Percentiles rank a stretch among this genome's conserved stretches.
These are phyloP conservation scores for Alaudala cheleensis DNA, from an alignment of 2,113 vertebrate species.

Conservation along the genomic window DNA sequence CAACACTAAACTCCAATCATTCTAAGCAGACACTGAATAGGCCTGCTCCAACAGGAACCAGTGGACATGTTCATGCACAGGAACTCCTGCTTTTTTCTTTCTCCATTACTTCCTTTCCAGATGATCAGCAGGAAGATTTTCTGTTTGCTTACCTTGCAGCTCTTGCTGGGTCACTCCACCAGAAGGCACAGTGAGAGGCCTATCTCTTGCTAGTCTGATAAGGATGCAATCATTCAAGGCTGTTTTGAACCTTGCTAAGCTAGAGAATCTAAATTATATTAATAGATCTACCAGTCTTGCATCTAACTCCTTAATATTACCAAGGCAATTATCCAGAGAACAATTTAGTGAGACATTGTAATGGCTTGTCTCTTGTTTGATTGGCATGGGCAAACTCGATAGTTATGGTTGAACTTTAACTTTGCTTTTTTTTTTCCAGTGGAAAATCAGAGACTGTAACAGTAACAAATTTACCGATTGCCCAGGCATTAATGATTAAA, in stretches of 20 bases:
- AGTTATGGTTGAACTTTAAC: constrained; percentile 50
- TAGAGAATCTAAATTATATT: background rate
- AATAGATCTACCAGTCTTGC: background rate
- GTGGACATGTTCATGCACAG: background rate
- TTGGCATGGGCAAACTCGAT: background rate
- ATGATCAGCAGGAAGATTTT: background rate
- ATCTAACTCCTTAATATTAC: background rate
- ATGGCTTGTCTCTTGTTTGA: background rate
- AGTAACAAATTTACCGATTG: background rate
- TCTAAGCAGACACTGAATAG: background rate
- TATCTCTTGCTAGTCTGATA: background rate
- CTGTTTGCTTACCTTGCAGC: background rate
- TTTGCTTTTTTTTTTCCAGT: background rate
- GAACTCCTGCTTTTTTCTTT: background rate
- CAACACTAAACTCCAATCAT: background rate
- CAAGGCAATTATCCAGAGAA: background rate
- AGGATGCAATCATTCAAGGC: background rate
- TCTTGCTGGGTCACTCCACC: background rate
- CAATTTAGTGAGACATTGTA: background rate
- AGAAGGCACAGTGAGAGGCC: background rate
- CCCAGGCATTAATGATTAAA: background rate
- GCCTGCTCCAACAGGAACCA: background rate
- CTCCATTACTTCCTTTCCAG: background rate
- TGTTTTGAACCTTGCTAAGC: background rate
- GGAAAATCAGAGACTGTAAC: constrained; percentile 37